Percentiles rank a stretch among this genome's conserved stretches.
Conservation (phyloP, 2,888 invertebrate genomes). For the Cantharis rufa region DNA sequence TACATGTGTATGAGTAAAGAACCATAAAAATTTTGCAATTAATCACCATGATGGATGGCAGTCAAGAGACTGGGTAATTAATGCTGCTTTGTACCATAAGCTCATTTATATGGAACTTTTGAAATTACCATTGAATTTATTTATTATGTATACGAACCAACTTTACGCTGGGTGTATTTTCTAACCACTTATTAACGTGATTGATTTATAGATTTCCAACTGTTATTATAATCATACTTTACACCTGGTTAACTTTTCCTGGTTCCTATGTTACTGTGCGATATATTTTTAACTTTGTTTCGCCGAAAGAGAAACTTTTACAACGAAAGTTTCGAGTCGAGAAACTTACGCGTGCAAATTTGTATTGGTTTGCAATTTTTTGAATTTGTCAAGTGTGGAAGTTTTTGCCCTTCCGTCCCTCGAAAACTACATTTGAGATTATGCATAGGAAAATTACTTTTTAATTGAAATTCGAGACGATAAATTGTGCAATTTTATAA, state of each 20-base stretch:
- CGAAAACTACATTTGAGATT: neutral
- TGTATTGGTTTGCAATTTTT: neutral
- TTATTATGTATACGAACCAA: conserved; percentile 22
- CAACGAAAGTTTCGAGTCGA: neutral
- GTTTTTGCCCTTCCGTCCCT: neutral
- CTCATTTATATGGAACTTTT: conserved; percentile 30
- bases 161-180: conserved; percentile 25
- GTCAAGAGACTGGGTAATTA: conserved; percentile 39
- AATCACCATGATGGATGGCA: conserved; percentile 38
- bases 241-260: conserved; percentile 35
- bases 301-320: neutral
- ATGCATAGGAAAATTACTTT: neutral
- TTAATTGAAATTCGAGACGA: neutral
- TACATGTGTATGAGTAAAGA: conserved; percentile 4
- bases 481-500: neutral
- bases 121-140: conserved; percentile 33
- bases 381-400: neutral
- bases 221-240: conserved; percentile 33
- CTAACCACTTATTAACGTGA: conserved; percentile 34
- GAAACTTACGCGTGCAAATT: neutral
- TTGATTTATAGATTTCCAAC: conserved; percentile 36
- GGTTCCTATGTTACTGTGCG: conserved; percentile 11
- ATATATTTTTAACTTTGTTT: neutral
- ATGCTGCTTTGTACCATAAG: conserved; percentile 33
- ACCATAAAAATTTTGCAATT: conserved; percentile 17